Base-by-base conservation (phyloP, 2,888 invertebrate species). In the Drosophila pseudotalamancana region DNA sequence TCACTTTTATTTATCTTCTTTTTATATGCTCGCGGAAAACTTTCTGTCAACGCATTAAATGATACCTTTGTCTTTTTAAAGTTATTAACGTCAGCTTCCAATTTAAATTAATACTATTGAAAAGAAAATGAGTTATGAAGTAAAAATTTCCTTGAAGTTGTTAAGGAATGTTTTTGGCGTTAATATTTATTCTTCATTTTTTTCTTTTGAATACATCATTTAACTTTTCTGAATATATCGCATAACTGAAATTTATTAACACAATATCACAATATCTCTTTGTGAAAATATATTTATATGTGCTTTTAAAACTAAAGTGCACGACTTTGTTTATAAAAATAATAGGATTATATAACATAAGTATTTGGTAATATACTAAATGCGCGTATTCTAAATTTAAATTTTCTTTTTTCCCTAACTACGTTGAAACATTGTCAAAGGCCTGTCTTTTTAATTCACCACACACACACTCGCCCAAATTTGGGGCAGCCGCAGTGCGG, bases 61-160 rank as follows among this genome's bases (percentile, higher is more conserved):
- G 49, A 42, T 42, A 60, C 29, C 37, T 19, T 12, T 53, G 35
- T 29, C 40, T 42, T 46, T 48, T 56, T 25, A 43, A 49, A 16
- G 32, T 65, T 59, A 48, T 70, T 65, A 70, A 56, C 55, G 55
- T 6, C 16, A 18, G 42, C 29, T 27, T 19, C 55, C 45, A 29
- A n/a, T 23, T 27, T 14, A 21, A 55, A 27, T 39, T 55, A 27
- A 37, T 46, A 39, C 25, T 32, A 25, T 27, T 45, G 23, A 21
- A 43, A 4, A 1, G 43, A 21, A 43, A 4, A 1, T 27, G 19
- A 9, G 5, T 31, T 45, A 19, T 9, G 29, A 6, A 3, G 29
- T 29, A 54, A 16, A 64, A 49, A 46, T 45, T 37, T 34, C 35
- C 25, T 45, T 49, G 45, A 51, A 11, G 5, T 31, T 43, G 12